Percentiles rank a stretch among this genome's conserved stretches.
Evolutionary conservation across 2,113 vertebrate species (phyloP).

Genomic region (Sitta europaea): DNA sequence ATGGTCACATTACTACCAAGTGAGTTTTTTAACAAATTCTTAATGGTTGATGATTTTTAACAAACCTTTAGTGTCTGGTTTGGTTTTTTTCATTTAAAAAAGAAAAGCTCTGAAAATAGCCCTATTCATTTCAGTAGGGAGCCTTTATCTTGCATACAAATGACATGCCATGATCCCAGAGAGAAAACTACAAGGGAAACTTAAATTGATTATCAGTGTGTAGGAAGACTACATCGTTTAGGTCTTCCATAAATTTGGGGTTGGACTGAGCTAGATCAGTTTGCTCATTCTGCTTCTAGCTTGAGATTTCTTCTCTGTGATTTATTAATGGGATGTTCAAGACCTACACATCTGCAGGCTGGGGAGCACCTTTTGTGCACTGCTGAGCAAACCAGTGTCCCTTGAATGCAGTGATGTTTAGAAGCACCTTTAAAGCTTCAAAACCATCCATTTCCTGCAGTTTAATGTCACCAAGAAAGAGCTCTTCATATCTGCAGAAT

Average conservation of each 20-base stretch:
- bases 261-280: background rate
- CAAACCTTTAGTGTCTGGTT: background rate
- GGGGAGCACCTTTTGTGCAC: background rate
- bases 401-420: background rate
- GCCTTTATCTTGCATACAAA: background rate
- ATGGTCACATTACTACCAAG: background rate
- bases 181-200: background rate
- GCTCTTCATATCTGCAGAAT: background rate
- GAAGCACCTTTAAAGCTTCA: background rate
- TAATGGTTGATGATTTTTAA: background rate
- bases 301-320: background rate
- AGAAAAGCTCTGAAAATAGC: background rate
- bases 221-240: background rate
- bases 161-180: background rate
- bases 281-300: background rate
- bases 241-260: background rate
- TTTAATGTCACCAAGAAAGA: background rate
- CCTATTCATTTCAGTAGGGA: background rate
- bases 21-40: background rate
- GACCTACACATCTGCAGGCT: background rate
- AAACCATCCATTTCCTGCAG: background rate
- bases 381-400: background rate
- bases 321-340: background rate
- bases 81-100: background rate
- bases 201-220: background rate